Evolutionary conservation across 2,888 invertebrate genomes (phyloP).

Genomic region (Idaea straminata): DNA sequence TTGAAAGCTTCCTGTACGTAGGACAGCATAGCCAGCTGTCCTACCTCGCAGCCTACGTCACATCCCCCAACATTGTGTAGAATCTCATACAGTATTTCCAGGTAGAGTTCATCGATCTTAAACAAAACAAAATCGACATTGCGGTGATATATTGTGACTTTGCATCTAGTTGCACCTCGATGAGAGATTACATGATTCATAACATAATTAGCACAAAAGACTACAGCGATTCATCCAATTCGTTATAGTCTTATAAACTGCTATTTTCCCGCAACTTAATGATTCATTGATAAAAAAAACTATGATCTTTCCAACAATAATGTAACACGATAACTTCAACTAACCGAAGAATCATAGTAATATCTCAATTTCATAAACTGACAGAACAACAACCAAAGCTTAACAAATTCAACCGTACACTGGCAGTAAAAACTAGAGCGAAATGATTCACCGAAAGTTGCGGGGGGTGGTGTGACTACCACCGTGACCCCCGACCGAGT

Average conservation of each 20-base stretch:
- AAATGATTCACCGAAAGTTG: conserved; percentile 48
- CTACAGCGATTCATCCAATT: not conserved
- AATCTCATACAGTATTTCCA: conserved; percentile 90
- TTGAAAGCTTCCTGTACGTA: conserved; percentile 90
- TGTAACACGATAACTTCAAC: conserved; percentile 30
- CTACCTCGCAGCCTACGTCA: conserved; percentile 85
- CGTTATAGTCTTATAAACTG: not conserved
- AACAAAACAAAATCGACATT: conserved; percentile 28
- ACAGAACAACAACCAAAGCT: conserved; percentile 27
- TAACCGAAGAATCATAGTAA: conserved; percentile 72
- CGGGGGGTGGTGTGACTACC: conserved; percentile 58
- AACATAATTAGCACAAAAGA: not conserved
- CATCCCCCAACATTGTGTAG: conserved; percentile 92
- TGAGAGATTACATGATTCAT: not conserved
- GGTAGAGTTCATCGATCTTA: conserved; percentile 92
- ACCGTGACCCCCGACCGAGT: conserved; percentile 46
- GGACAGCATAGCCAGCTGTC: conserved; percentile 84
- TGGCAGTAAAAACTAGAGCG: conserved; percentile 35
- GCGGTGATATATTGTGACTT: not conserved
- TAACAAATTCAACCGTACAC: conserved; percentile 38
- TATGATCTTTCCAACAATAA: not conserved
- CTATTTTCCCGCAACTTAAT: not conserved
- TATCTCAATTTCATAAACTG: conserved; percentile 69
- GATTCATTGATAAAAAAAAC: not conserved
- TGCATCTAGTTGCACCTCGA: not conserved